Evolutionary conservation across 2,113 vertebrate genomes (phyloP).

Genomic region (Malurus alboscapulatus): DNA sequence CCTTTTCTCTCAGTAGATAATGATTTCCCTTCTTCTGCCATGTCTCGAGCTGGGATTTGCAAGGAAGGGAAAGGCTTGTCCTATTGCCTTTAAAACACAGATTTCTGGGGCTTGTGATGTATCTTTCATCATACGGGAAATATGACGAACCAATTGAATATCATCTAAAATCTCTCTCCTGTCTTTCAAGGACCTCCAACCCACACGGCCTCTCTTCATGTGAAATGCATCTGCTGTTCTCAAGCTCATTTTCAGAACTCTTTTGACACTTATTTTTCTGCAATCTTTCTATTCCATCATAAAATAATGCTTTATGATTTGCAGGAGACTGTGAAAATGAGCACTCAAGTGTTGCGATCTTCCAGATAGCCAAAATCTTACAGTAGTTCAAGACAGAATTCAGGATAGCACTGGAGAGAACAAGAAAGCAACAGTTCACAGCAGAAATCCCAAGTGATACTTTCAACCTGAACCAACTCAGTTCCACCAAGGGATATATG

Average conservation of each 20-base stretch:
- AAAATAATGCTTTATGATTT: neutral
- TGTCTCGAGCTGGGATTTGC: neutral
- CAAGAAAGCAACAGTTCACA: neutral
- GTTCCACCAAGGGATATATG: neutral
- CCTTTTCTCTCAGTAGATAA: conserved; percentile 11
- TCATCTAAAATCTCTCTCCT: neutral
- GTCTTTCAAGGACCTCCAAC: neutral
- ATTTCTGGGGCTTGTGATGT: neutral
- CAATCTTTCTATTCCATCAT: neutral
- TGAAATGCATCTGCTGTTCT: neutral
- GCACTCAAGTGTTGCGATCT: neutral
- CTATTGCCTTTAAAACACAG: neutral
- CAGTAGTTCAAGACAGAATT: neutral
- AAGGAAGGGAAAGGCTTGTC: neutral
- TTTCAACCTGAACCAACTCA: neutral
- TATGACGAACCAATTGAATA: neutral
- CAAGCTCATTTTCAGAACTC: neutral
- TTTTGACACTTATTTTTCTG: neutral
- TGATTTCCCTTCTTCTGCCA: neutral
- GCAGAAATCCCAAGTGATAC: neutral
- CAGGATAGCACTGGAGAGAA: neutral
- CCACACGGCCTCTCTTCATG: neutral
- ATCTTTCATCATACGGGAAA: conserved; percentile 4
- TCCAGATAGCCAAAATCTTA: neutral
- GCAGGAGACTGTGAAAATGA: neutral